Percentiles rank a stretch among this genome's conserved stretches.
Evolutionary conservation across 2,113 vertebrate genomes (phyloP).

Genomic region (Dascyllus trimaculatus): DNA sequence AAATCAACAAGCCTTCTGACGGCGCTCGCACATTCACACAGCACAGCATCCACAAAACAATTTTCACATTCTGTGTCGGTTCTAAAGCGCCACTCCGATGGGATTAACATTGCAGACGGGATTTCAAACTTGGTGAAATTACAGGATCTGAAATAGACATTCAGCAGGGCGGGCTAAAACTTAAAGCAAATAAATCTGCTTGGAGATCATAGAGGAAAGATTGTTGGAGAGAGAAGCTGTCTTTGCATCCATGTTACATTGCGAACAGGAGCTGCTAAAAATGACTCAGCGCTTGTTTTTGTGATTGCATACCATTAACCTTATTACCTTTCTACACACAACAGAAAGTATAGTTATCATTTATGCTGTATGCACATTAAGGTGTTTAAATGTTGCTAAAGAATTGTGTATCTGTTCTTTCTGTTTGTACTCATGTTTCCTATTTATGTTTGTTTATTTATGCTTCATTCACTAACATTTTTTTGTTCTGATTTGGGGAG

Average conservation of each 20-base stretch:
- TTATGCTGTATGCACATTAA: no score
- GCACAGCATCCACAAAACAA: background rate
- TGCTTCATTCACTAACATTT: background rate
- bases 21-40: background rate
- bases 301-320: no score
- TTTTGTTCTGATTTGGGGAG: background rate
- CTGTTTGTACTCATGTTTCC: no score
- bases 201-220: background rate
- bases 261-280: no score
- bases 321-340: no score
- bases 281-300: no score
- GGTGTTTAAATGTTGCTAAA: no score
- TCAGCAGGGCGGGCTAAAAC: no score
- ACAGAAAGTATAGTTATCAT: no score
- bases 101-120: background rate
- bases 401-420: no score
- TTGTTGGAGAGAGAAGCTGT: no score
- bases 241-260: no score
- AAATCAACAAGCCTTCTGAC: slow-evolving; percentile 42
- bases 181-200: background rate
- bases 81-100: background rate
- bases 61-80: background rate
- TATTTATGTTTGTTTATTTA: background rate
- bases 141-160: background rate
- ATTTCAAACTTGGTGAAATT: slow-evolving; percentile 5